phyloP scores from a whole-genome alignment of 2,888 invertebrate genomes.

The Drosophila kuntzei region DNA sequence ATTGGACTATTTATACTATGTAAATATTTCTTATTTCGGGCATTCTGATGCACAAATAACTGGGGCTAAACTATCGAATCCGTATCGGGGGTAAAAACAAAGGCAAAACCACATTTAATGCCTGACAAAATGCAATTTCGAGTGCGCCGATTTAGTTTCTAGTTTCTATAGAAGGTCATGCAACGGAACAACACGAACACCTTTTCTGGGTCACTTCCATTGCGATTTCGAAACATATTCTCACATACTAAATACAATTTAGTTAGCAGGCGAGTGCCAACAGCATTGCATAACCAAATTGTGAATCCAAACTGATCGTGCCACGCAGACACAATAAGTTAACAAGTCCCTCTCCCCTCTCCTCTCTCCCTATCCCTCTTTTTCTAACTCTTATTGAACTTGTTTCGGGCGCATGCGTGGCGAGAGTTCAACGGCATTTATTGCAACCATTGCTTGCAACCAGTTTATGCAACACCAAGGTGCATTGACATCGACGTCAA shows the following conservation, averaged over 20 bases:
- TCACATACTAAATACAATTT: slow-evolving; percentile 49
- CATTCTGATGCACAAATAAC: slow-evolving; percentile 37
- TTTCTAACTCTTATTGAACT: slow-evolving; percentile 29
- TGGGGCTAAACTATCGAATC: neutral
- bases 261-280: slow-evolving; percentile 33
- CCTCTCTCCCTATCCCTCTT: neutral
- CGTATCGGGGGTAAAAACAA: slow-evolving; percentile 38
- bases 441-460: slow-evolving; percentile 55
- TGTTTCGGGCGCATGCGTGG: slow-evolving; percentile 53
- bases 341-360: neutral
- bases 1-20: neutral
- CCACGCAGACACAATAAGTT: slow-evolving; percentile 25
- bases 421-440: slow-evolving; percentile 41
- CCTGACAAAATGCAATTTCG: slow-evolving; percentile 73
- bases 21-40: slow-evolving; percentile 17
- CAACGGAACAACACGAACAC: slow-evolving; percentile 46
- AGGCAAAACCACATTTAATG: slow-evolving; percentile 45
- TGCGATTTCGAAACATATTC: slow-evolving; percentile 62
- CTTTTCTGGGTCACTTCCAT: slow-evolving; percentile 39
- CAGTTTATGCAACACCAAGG: slow-evolving; percentile 67
- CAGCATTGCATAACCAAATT: slow-evolving; percentile 34
- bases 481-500: slow-evolving; percentile 63
- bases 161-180: slow-evolving; percentile 36
- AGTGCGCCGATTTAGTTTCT: slow-evolving; percentile 8
- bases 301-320: slow-evolving; percentile 19